Percentiles rank a stretch among this genome's conserved stretches.
phyloP scores from a whole-genome alignment of 2,888 invertebrate genomes.

The Subacronicta megacephala region DNA sequence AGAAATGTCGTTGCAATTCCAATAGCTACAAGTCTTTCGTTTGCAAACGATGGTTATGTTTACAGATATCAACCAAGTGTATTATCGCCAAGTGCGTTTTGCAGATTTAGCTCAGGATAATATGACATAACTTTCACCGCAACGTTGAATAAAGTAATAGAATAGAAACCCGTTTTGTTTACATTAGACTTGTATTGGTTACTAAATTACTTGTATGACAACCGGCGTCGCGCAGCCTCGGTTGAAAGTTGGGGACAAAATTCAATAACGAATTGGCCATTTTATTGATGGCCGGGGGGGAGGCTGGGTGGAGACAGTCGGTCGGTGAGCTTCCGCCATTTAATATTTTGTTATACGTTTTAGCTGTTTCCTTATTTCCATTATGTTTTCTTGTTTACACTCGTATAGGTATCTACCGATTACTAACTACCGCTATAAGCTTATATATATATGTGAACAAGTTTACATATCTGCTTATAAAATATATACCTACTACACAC shows the following conservation, averaged over 20 bases:
- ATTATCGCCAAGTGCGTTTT: conserved; percentile 72
- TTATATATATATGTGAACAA: conserved; percentile 41
- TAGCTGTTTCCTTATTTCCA: conserved; percentile 57
- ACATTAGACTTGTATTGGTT: conserved; percentile 78
- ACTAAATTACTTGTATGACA: conserved; percentile 81
- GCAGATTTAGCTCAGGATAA: conserved; percentile 74
- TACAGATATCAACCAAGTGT: conserved; percentile 69
- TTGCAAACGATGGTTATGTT: conserved; percentile 71
- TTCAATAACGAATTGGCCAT: conserved; percentile 90
- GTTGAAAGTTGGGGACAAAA: conserved; percentile 85
- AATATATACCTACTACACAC: conserved; percentile 35
- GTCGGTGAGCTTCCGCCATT: conserved; percentile 86
- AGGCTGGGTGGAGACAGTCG: conserved; percentile 86
- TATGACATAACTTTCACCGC: conserved; percentile 88
- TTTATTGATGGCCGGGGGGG: conserved; percentile 89
- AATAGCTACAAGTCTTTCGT: conserved; percentile 68
- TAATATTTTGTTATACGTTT: conserved; percentile 74
- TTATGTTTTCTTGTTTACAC: conserved; percentile 76
- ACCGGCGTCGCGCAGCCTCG: conserved; percentile 88
- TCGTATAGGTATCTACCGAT: conserved; percentile 59
- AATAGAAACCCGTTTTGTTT: conserved; percentile 79
- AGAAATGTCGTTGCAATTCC: conserved; percentile 72
- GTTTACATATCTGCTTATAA: conserved; percentile 48
- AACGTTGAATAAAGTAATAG: conserved; percentile 69
- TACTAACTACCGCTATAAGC: conserved; percentile 57